Conservation (phyloP, 1,140 invertebrate species). For the Diorhabda sublineata region DNA sequence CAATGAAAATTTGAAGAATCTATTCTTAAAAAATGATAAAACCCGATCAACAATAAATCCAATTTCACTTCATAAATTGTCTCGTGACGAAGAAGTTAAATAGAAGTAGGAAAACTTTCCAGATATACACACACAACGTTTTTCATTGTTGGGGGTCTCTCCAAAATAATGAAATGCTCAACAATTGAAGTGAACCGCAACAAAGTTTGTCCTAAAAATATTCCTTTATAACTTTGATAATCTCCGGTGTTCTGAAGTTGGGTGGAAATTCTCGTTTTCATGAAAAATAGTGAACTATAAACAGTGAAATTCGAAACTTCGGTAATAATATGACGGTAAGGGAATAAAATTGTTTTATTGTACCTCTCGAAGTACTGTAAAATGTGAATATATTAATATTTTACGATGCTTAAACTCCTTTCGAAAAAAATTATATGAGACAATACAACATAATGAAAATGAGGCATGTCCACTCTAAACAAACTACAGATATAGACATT, state of each 20-base stretch:
- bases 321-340: background rate
- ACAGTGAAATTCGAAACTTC: background rate
- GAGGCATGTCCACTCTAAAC: too few relatives aligned
- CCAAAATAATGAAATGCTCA: slow-evolving; percentile 2
- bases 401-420: too few relatives aligned
- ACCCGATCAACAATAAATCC: too few relatives aligned
- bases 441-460: too few relatives aligned
- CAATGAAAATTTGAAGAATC: too few relatives aligned
- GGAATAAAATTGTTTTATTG: background rate
- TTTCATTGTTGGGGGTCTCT: background rate
- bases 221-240: slow-evolving; percentile 3
- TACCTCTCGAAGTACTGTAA: background rate
- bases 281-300: background rate
- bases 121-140: background rate
- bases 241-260: background rate
- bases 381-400: background rate
- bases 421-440: too few relatives aligned
- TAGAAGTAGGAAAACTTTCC: too few relatives aligned
- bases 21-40: too few relatives aligned
- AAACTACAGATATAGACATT: too few relatives aligned
- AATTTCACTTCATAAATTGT: too few relatives aligned
- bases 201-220: slow-evolving; percentile 1
- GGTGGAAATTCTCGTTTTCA: background rate
- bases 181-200: background rate
- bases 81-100: too few relatives aligned